Evolutionary conservation across 2,888 invertebrate genomes (phyloP).

Genomic region (Aspidiotus rigidus): DNA sequence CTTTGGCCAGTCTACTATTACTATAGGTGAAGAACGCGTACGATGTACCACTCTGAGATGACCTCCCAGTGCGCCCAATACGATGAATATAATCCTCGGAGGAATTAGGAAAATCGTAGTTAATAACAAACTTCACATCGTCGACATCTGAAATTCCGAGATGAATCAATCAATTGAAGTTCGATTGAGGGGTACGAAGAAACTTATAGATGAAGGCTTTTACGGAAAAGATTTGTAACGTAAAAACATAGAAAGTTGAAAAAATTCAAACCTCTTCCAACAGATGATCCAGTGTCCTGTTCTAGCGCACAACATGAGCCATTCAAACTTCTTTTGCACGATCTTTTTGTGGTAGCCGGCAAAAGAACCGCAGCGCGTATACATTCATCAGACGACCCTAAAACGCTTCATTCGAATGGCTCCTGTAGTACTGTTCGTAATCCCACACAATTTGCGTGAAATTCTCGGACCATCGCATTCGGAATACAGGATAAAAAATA

Average conservation of each 20-base stretch:
- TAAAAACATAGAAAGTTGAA: conserved; percentile 10
- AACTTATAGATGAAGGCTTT: neutral
- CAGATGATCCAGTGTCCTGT: conserved; percentile 34
- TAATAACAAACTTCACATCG: conserved; percentile 78
- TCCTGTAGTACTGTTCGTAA: conserved; percentile 14
- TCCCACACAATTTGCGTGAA: conserved; percentile 10
- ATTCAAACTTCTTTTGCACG: conserved; percentile 26
- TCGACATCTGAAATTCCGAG: conserved; percentile 51
- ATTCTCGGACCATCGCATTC: conserved; percentile 5
- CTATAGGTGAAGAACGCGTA: conserved; percentile 92
- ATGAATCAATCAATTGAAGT: neutral
- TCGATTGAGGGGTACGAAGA: conserved; percentile 7
- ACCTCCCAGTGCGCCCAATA: conserved; percentile 59
- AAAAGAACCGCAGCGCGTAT: conserved; percentile 8
- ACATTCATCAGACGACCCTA: neutral
- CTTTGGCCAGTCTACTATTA: conserved; percentile 84
- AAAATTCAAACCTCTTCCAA: conserved; percentile 27
- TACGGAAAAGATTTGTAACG: neutral
- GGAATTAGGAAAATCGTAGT: conserved; percentile 94
- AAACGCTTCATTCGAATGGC: conserved; percentile 30
- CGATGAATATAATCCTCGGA: conserved; percentile 96
- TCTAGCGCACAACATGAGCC: conserved; percentile 29
- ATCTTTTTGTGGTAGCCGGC: conserved; percentile 4
- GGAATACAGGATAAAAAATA: neutral
- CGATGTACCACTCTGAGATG: conserved; percentile 67